Base-by-base conservation (phyloP, 2,797 vertebrate species). In the Prunella strophiata region DNA sequence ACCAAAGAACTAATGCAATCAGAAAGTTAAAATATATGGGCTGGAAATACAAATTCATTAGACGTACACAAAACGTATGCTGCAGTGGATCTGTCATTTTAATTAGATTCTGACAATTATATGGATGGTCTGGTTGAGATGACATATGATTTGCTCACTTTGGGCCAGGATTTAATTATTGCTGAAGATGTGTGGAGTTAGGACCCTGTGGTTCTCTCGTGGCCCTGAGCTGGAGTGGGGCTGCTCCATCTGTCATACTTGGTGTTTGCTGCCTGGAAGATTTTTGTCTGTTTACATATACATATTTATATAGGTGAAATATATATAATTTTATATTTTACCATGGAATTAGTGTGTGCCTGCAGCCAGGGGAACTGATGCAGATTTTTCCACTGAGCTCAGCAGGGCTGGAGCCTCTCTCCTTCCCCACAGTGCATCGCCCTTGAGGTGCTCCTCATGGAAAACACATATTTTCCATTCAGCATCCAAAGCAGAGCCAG, bases 121-220 rank as follows among this genome's bases (percentile, higher is more conserved):
- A 96, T 97, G 96, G 96, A 97, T 97, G 93, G 96, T 91, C 95
- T 97, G 97, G 96, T 91, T 96, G 96, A 97, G 95, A 96, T 97
- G 97, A 97, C 94, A 51, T 96, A 96, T 0, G 81, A 16, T 93
- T 95, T 96, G 96, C 90, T 95, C 95, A 68, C 94, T 94, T 96
- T 47, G 1, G 70, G 84, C 61, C 32, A 1, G 92, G 91, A 96
- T 97, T 97, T 97, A 94, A 97, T 97, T 96, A 91, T 18, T 84
- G 92, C 73, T 34, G 30, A 80, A 73, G 84, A 81, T 7, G 32
- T 57, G 71, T 78, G 61, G 90, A 66, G 92, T 73, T 78, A 85
- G 83, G 92, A 88, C 87, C 79, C 32, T 23, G 62, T 82, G 29
- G 2, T 51, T 81, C 45, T 50, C 62, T 70, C 22, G 1, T 0